Base-by-base conservation (phyloP, 30 jellyfish, hydroid and myxozoan genomes). In the Sanderia malayensis region DNA sequence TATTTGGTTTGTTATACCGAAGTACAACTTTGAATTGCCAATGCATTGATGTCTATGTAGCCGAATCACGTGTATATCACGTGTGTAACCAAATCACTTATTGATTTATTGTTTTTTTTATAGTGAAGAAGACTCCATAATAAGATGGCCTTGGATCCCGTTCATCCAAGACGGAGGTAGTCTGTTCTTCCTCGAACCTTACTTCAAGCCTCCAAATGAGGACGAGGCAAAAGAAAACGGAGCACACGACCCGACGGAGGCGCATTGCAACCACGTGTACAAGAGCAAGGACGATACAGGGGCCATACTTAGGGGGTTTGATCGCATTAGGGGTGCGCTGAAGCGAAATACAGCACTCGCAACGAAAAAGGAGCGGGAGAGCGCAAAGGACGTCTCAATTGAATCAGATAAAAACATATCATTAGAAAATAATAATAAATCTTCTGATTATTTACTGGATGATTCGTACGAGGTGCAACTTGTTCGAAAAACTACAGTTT, bases 91-190 rank as follows among this genome's bases (percentile, higher is more conserved):
- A n/a, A n/a, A n/a, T n/a, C n/a, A n/a, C n/a, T n/a, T n/a, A n/a
- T n/a, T n/a, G n/a, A n/a, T n/a, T n/a, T n/a, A n/a, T n/a, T n/a
- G n/a, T 53, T 53, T 29, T 30, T 22, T 60, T 46, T 13, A 13
- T 55, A 80, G 92, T 37, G 92, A 80, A 18, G 92, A 80, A 58
- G 92, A 70, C 8, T 32, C 76, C 18, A 20, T 64, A 28, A 23
- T 57, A 66, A 47, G 76, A 26, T 76, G 95, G 91, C 97, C 94
- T 2, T 89, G 97, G 97, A 66, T 78, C 21, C 92, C 82, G 1
- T 67, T 61, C 73, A 82, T 89, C 17, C 87, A 67, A 57, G 95
- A 49, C 3, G 88, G 81, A 46, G 97, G 97, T 8, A 79, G 85
- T 62, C 83, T 89, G 73, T 67, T 89, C 44, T 89, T 61, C 76